Percentiles rank a stretch among this genome's conserved stretches.
Evolutionary conservation across 2,888 invertebrate species (phyloP).

Genomic region (Xestia sexstrigata): DNA sequence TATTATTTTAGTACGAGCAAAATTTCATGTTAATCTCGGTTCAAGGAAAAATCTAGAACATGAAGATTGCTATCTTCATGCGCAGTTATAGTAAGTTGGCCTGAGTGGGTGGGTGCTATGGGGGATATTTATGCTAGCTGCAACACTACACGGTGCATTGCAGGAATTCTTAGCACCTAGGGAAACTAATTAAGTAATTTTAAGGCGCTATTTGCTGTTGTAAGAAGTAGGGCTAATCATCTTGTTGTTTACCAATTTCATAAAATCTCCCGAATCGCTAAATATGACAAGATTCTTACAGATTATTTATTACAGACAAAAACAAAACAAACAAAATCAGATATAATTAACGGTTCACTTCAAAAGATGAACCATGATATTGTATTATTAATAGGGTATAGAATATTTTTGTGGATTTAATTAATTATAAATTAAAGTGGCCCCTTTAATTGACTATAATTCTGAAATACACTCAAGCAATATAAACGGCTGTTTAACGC

Average conservation of each 20-base stretch:
- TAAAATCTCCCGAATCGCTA: neutral
- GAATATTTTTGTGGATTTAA: slow-evolving; percentile 19
- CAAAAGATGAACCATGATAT: slow-evolving; percentile 14
- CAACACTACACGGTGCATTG: slow-evolving; percentile 17
- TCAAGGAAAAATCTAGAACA: slow-evolving; percentile 45
- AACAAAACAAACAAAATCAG: neutral
- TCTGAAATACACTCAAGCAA: too few species aligned
- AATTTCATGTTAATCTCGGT: slow-evolving; percentile 37
- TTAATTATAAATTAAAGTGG: slow-evolving; percentile 37
- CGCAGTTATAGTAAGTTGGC: slow-evolving; percentile 42
- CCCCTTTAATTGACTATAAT: neutral
- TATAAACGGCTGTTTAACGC: neutral
- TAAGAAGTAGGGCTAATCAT: neutral
- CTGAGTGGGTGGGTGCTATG: slow-evolving; percentile 15
- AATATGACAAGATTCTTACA: too few species aligned
- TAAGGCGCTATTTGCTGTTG: neutral
- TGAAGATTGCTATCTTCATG: slow-evolving; percentile 47
- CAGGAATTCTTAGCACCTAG: slow-evolving; percentile 7
- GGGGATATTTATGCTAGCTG: slow-evolving; percentile 30
- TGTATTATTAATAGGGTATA: neutral
- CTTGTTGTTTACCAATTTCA: too few species aligned
- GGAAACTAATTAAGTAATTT: neutral
- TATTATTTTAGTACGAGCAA: slow-evolving; percentile 19
- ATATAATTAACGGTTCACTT: slow-evolving; percentile 11
- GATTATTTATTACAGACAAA: neutral